A percentile compares a stretch with the other conserved stretches of the same genome.
These are phyloP conservation scores for Julus scanicus DNA, from an alignment of 2,888 invertebrate species.

Conservation along the genomic window DNA sequence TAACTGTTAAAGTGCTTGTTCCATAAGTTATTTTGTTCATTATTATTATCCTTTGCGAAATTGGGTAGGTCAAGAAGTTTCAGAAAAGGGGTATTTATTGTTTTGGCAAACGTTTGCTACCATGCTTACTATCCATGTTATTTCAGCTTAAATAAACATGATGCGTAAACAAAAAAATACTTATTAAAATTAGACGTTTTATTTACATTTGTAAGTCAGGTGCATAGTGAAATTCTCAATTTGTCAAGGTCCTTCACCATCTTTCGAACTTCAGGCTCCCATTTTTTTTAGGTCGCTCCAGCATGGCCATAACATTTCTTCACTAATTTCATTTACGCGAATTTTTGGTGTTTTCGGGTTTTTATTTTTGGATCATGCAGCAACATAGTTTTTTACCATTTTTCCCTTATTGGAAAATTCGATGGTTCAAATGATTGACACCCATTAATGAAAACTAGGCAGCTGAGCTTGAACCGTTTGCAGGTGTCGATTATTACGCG, in stretches of 20 bases:
- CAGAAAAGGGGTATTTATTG: not conserved
- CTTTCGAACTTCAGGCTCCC: not conserved
- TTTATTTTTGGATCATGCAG: not conserved
- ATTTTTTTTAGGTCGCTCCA: not conserved
- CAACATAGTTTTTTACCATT: not conserved
- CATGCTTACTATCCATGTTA: not conserved
- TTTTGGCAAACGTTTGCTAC: not conserved
- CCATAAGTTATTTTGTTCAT: not conserved
- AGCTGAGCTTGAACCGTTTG: not conserved
- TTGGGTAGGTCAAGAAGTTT: not conserved
- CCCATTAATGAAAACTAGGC: conserved; percentile 5
- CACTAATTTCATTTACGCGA: not conserved
- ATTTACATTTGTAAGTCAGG: conserved; percentile 31
- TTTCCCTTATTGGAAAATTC: conserved; percentile 8
- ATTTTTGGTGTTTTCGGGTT: not conserved
- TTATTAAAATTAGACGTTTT: not conserved
- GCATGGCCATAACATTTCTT: not conserved
- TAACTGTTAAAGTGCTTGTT: not conserved
- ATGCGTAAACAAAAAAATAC: conserved; percentile 12
- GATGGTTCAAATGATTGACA: conserved; percentile 16
- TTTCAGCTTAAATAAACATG: not conserved
- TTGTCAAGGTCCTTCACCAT: conserved; percentile 11
- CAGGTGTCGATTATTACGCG: conserved; percentile 27
- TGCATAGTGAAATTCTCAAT: conserved; percentile 11
- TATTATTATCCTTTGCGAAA: not conserved